Percentiles rank a stretch among this genome's conserved stretches.
Conservation (phyloP, 2,797 vertebrate species). For the Micromesistius poutassou region DNA sequence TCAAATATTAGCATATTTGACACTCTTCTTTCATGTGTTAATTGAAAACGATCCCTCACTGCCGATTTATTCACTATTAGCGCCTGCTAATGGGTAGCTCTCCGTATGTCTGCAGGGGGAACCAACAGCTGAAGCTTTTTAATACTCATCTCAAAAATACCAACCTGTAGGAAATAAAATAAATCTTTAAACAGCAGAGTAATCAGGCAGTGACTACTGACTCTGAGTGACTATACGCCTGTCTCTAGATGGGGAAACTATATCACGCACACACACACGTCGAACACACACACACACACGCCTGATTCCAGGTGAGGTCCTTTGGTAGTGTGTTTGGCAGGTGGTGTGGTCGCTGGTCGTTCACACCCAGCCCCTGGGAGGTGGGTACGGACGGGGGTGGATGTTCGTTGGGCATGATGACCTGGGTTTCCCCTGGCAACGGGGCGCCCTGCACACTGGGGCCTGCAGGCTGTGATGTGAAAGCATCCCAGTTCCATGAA, state of each 20-base stretch:
- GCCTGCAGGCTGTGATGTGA: no score
- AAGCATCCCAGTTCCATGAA: no score
- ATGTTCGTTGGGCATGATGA: no score
- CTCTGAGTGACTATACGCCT: background rate
- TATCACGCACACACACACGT: no score
- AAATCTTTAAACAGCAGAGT: background rate
- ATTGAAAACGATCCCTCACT: background rate
- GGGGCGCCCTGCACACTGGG: no score
- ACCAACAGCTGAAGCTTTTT: slow-evolving; percentile 5
- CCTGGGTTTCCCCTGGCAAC: no score
- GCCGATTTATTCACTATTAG: slow-evolving; percentile 1
- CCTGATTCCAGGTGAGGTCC: no score
- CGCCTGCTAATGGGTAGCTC: background rate
- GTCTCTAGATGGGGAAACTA: background rate
- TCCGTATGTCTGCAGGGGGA: background rate
- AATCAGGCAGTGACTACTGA: background rate
- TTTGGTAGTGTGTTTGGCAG: no score
- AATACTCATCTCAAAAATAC: background rate
- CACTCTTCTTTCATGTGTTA: slow-evolving; percentile 1
- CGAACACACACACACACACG: no score
- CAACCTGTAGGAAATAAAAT: background rate
- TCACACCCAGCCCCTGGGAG: no score
- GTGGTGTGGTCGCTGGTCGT: no score
- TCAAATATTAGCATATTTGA: background rate
- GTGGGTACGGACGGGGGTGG: no score